phyloP scores from a whole-genome alignment of 2,113 vertebrate species.

The Alligator sinensis region DNA sequence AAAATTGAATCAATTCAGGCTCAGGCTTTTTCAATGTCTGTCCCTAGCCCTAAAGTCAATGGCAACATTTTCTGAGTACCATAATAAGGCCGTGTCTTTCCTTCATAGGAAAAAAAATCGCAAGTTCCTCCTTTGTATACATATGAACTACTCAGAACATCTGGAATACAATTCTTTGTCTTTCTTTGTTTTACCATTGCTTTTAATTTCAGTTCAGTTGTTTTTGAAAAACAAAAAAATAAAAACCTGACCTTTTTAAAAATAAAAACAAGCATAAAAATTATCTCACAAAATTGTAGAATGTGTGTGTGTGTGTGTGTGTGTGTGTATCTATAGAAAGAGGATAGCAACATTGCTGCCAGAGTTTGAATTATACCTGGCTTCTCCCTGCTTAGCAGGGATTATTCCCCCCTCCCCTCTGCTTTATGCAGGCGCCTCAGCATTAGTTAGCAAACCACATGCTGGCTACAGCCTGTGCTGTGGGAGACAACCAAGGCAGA shows the following conservation, averaged over 20 bases:
- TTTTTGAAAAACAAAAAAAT: neutral
- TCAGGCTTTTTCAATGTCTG: no score
- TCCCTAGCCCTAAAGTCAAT: neutral
- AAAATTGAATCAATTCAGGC: no score
- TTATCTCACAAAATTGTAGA: no score
- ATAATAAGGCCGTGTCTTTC: neutral
- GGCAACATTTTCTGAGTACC: neutral
- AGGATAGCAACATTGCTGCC: neutral
- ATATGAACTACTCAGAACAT: neutral
- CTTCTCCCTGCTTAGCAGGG: no score
- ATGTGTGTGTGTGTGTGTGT: no score
- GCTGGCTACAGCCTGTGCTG: no score
- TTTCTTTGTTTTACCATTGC: neutral
- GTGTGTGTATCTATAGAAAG: neutral
- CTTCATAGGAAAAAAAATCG: neutral
- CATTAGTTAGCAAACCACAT: no score
- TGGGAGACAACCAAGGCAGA: no score
- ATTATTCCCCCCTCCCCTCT: no score
- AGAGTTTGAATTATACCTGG: neutral
- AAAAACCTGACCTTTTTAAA: neutral
- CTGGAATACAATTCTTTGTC: neutral
- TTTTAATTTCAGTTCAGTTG: neutral
- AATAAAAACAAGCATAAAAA: neutral
- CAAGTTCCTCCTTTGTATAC: neutral
- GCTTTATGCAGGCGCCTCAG: no score